phyloP scores from a whole-genome alignment of 35 echinoderm and acorn worm genomes.

The Ptychodera flava region DNA sequence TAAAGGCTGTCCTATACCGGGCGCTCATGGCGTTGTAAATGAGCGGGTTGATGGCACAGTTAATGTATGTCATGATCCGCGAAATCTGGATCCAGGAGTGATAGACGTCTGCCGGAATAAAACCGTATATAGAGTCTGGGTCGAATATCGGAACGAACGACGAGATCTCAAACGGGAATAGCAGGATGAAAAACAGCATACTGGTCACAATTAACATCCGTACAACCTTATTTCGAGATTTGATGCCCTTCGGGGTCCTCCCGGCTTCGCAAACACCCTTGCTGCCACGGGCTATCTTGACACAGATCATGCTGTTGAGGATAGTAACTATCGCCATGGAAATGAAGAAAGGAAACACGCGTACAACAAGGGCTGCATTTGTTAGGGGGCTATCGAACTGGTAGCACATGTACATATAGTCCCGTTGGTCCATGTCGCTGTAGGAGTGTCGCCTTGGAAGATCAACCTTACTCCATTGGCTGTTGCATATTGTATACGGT shows the following conservation, averaged over 20 bases:
- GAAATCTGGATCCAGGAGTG: conserved; percentile 3
- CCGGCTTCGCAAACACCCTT: conserved; percentile 42
- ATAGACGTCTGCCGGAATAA: not conserved
- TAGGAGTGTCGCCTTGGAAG: not conserved
- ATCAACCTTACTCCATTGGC: conserved; percentile 24
- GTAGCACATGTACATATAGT: conserved; percentile 13
- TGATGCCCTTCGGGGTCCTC: conserved; percentile 46
- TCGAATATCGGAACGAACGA: conserved; percentile 33
- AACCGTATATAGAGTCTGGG: not conserved
- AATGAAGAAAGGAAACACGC: conserved; percentile 43
- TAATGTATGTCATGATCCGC: conserved; percentile 20
- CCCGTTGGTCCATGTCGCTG: not conserved
- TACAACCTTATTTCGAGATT: conserved; percentile 69
- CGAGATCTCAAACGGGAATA: conserved; percentile 50
- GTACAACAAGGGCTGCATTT: conserved; percentile 41
- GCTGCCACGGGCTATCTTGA: conserved; percentile 24
- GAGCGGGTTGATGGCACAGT: conserved; percentile 39
- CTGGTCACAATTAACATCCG: conserved; percentile 84
- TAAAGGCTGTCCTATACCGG: conserved; percentile 27
- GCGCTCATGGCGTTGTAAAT: conserved; percentile 38
- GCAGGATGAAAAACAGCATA: conserved; percentile 54
- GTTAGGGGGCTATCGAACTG: conserved; percentile 5
- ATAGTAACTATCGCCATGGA: conserved; percentile 40
- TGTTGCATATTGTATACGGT: not conserved
- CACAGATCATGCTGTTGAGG: conserved; percentile 49